These are phyloP conservation scores for Geodia barretti DNA, from an alignment of 37 sponge, comb jelly and placozoan species.

Conservation along the genomic window DNA sequence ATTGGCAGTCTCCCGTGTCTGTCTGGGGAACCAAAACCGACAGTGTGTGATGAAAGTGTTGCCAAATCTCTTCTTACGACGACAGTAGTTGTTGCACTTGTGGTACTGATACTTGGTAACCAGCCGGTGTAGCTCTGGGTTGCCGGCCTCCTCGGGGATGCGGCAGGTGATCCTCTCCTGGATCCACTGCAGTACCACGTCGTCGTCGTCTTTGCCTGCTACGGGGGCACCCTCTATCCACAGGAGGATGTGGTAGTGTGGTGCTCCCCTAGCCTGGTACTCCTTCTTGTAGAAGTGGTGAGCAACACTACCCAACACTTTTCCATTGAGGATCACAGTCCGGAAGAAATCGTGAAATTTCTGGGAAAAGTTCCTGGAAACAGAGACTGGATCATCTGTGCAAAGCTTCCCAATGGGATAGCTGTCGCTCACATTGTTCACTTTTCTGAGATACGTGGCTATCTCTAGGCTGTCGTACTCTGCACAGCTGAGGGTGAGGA, in stretches of 20 bases:
- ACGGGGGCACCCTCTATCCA: conserved; percentile 58
- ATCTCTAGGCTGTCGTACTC: no score
- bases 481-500: no score
- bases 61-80: no score
- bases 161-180: conserved; percentile 57
- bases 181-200: background rate
- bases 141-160: conserved; percentile 38
- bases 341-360: no score
- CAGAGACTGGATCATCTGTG: conserved; percentile 61
- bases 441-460: conserved; percentile 38
- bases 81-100: no score
- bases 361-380: conserved; percentile 41
- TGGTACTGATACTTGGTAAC: conserved; percentile 52
- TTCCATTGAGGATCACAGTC: conserved; percentile 29
- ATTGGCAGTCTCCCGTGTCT: background rate
- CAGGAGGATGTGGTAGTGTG: conserved; percentile 47
- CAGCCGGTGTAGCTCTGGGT: conserved; percentile 54
- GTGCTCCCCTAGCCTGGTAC: conserved; percentile 49
- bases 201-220: conserved; percentile 15
- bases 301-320: conserved; percentile 30
- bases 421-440: conserved; percentile 16
- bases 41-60: conserved; percentile 41
- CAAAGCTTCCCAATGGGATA: conserved; percentile 45
- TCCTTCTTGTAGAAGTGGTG: conserved; percentile 46
- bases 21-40: conserved; percentile 51